Base-by-base conservation (phyloP, 2,113 vertebrate genomes). In the Leuciscus idus region DNA sequence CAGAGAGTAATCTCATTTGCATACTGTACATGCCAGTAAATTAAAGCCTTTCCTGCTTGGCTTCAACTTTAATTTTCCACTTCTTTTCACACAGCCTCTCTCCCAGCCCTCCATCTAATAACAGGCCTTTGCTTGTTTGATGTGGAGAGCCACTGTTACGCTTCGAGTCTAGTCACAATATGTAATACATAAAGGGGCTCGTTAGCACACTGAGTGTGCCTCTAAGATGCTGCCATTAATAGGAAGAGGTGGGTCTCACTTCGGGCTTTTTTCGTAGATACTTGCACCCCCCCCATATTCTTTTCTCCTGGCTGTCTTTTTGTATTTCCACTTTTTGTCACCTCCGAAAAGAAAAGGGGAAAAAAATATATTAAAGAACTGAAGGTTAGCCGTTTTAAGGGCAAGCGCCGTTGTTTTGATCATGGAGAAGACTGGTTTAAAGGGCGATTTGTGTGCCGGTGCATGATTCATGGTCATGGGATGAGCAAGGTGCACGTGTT, bases 1-100 rank as follows among this genome's bases (percentile, higher is more conserved):
- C 97, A 96, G 97, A 97, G 96, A 97, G 97, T 98, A 98, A 99
- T 99, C 97, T 99, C 97, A 99, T 99, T 99, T 99, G 98, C 98
- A 99, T 99, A 99, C 97, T 97, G 97, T 99, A 99, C 98, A 98
- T 97, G 98, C 97, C 97, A 98, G 97, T 99, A 98, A 99, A 99
- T 99, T 97, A 99, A 99, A 96, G 96, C 95, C 96, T 97, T 93
- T 64, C 79, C 88, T 85, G 85, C 73, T 88, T 75, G 55, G 81
- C 84, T 90, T 87, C 83, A 87, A 84, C 78, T 88, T 75, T 85
- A 88, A 87, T 86, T 85, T 87, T 88, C 85, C 85, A 88, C 83
- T 84, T 81, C 87, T 85, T 84, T 88, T 88, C 89, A 88, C 87
- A 80, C 86, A 62, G 48, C 61, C 61, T 88, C 77, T 85, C 87